These are phyloP conservation scores for Trachelus iudaicus DNA, from an alignment of 2,888 invertebrate genomes.

Conservation along the genomic window DNA sequence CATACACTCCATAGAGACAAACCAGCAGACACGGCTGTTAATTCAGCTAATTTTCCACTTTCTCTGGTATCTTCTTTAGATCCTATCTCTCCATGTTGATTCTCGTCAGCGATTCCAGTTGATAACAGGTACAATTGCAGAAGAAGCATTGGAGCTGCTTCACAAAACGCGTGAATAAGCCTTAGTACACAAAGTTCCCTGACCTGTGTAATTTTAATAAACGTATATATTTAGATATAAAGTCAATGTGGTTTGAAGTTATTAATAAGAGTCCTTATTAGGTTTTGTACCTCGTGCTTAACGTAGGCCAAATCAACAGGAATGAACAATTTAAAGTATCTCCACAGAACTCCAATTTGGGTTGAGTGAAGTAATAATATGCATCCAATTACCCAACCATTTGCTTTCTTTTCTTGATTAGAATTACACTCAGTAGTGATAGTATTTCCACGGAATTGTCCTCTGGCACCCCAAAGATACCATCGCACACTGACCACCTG, in stretches of 20 bases:
- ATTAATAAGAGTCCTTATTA: no score
- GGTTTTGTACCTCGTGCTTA: slow-evolving; percentile 77
- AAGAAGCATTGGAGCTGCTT: slow-evolving; percentile 88
- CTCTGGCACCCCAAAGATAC: slow-evolving; percentile 71
- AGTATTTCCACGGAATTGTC: slow-evolving; percentile 47
- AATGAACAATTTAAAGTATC: slow-evolving; percentile 86
- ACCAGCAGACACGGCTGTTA: slow-evolving; percentile 84
- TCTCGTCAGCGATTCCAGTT: slow-evolving; percentile 51
- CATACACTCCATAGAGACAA: slow-evolving; percentile 87
- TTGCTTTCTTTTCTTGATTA: slow-evolving; percentile 40
- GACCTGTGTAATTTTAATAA: slow-evolving; percentile 53
- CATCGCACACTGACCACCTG: slow-evolving; percentile 79
- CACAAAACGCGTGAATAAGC: slow-evolving; percentile 87
- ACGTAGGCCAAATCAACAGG: slow-evolving; percentile 85
- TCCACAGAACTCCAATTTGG: slow-evolving; percentile 80
- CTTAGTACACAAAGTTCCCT: slow-evolving; percentile 79
- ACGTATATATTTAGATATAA: slow-evolving; percentile 8
- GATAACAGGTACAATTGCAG: slow-evolving; percentile 82
- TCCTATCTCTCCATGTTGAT: slow-evolving; percentile 33
- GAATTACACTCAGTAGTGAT: slow-evolving; percentile 35
- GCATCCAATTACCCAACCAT: slow-evolving; percentile 57
- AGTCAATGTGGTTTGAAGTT: not conserved
- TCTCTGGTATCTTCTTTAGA: slow-evolving; percentile 46
- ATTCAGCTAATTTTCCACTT: slow-evolving; percentile 73
- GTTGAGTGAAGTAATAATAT: slow-evolving; percentile 74